Base-by-base conservation (phyloP, 1,140 invertebrate genomes). In the Drosophila sproati region DNA sequence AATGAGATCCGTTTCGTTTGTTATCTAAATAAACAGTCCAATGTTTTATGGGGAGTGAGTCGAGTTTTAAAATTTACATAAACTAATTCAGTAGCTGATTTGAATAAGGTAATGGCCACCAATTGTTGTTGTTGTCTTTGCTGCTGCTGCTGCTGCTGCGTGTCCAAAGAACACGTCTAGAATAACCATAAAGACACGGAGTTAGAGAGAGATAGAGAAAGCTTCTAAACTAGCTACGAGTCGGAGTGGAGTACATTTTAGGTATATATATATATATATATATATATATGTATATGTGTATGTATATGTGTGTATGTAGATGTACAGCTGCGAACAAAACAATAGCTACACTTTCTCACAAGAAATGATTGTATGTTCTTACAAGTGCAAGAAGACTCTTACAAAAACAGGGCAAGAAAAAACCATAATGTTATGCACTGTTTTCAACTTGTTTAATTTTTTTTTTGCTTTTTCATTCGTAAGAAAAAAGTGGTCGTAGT, bases 31-130 rank as follows among this genome's bases (percentile, higher is more conserved):
- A 85, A 85, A 82, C 80, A 82, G 71, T 73, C 64, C 63, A 75
- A 55, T 67, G 55, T 52, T 50, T 52, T 52, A 28, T 72, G 51
- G 28, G 37, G 35, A 10, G 55, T 37, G 68, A 61, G 71, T 62
- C 56, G 52, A 47, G 69, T 77, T 76, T 68, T 62, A 59, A 76
- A 88, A 88, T 88, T 88, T 89, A 77, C 85, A 88, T 89, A 88
- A 89, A 89, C 85, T 89, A 89, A 89, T 89, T 89, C 81, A 61
- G 69, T 89, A 77, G 85, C 86, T 90, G 81, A 89, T 89, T 89
- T 89, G 86, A 89, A 89, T 89, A 89, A 89, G 81, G 78, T 86
- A 89, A 89, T 90, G 68, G 75, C 20, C 69, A 63, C 57, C 32
- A 5, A n/a, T 5, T 34, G 31, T 52, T 35, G 35, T 48, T 72